Percentiles rank a stretch among this genome's conserved stretches.
phyloP scores from a whole-genome alignment of 2,113 vertebrate genomes.

The Oryzias woworae region DNA sequence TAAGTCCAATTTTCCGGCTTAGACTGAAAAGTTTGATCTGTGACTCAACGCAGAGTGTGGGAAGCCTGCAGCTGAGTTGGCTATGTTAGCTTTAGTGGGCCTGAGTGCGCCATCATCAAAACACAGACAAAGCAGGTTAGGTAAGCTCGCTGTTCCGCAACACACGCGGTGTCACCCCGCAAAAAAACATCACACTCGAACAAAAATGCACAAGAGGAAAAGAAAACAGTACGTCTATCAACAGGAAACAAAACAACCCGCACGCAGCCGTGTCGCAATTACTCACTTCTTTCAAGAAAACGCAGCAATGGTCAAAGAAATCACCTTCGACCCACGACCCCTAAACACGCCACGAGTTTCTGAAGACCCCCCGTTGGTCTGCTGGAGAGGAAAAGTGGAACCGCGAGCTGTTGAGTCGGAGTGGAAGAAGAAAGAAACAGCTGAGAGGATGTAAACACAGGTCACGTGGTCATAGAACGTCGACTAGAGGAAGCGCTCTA shows the following conservation, averaged over 20 bases:
- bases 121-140: slow-evolving; percentile 67
- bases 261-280: slow-evolving; percentile 60
- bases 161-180: background rate
- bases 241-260: slow-evolving; percentile 27
- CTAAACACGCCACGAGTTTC: background rate
- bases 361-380: background rate
- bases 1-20: background rate
- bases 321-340: slow-evolving; percentile 1
- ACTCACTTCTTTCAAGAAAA: slow-evolving; percentile 31
- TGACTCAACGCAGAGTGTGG: background rate
- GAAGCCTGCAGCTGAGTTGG: slow-evolving; percentile 15
- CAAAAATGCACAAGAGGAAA: too few species aligned
- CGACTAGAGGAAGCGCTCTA: slow-evolving; percentile 48
- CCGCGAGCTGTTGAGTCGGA: slow-evolving; percentile 25
- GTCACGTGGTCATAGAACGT: slow-evolving; percentile 65
- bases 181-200: background rate
- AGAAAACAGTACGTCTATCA: background rate
- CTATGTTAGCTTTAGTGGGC: slow-evolving; percentile 64
- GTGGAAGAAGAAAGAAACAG: slow-evolving; percentile 63
- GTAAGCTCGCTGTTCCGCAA: slow-evolving; percentile 35
- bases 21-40: fast-evolving
- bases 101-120: slow-evolving; percentile 71
- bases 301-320: slow-evolving; percentile 26
- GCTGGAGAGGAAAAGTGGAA: slow-evolving; percentile 2
- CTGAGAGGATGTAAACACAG: slow-evolving; percentile 77